These are phyloP conservation scores for Apodemia mormo DNA, from an alignment of 2,888 invertebrate species.

Conservation along the genomic window DNA sequence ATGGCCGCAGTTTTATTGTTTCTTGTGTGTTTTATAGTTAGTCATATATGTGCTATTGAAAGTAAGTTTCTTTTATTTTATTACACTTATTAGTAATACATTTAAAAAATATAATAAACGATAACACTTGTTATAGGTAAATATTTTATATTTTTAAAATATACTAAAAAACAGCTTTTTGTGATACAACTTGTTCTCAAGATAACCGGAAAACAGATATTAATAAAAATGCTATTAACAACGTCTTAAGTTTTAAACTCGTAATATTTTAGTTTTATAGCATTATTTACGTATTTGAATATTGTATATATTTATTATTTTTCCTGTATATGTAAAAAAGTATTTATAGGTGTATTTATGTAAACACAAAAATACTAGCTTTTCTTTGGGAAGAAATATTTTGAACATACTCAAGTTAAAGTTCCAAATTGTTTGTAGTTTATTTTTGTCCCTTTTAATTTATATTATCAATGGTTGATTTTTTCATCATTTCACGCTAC, in stretches of 20 bases:
- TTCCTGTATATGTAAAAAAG: neutral
- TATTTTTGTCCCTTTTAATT: too few species aligned
- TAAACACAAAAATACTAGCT: too few species aligned
- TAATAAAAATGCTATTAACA: neutral
- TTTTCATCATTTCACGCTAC: too few species aligned
- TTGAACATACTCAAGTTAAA: too few species aligned
- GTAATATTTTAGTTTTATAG: neutral
- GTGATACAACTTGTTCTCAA: neutral
- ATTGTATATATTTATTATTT: neutral
- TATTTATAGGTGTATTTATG: too few species aligned
- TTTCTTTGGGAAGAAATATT: too few species aligned
- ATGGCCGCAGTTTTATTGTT: neutral
- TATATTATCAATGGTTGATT: too few species aligned
- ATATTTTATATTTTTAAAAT: neutral
- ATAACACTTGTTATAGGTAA: too few species aligned
- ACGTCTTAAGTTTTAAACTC: neutral
- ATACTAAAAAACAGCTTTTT: neutral
- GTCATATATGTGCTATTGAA: neutral
- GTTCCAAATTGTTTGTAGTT: too few species aligned
- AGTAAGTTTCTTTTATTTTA: neutral
- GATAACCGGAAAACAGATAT: neutral
- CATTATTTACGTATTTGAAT: neutral
- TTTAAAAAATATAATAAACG: too few species aligned
- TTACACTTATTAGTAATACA: too few species aligned
- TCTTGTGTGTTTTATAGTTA: neutral